Conservation (phyloP, 2,113 vertebrate genomes). For the Mormyrus lacerda region DNA sequence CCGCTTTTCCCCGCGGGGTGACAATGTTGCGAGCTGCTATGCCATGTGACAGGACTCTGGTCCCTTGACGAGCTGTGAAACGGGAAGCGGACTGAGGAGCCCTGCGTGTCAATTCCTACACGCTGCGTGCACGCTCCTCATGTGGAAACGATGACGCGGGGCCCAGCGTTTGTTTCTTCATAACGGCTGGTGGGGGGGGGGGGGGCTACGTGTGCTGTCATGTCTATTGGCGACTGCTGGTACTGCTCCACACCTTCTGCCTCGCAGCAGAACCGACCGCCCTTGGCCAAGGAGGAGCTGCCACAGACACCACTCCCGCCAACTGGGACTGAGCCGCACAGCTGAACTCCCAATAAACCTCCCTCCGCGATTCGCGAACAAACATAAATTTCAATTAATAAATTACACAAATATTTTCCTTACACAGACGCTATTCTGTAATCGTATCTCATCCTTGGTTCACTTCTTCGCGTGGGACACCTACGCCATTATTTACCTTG, state of each 20-base stretch:
- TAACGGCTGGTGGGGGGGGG: background rate
- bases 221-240: conserved; percentile 35
- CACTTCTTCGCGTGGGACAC: background rate
- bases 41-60: background rate
- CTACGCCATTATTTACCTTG: background rate
- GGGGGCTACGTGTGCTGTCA: conserved; percentile 38
- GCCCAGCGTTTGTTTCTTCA: conserved; percentile 37
- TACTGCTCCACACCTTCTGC: background rate
- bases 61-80: background rate
- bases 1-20: background rate
- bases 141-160: conserved; percentile 50
- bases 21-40: background rate
- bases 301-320: background rate
- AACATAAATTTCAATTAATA: background rate
- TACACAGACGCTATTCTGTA: background rate
- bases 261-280: background rate
- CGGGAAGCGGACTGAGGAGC: conserved; percentile 20
- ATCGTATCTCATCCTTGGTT: background rate
- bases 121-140: background rate
- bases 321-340: background rate
- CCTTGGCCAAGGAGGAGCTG: background rate
- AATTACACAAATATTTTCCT: background rate
- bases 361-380: background rate
- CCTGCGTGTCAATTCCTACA: background rate
- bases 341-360: background rate